Percentiles rank a stretch among this genome's conserved stretches.
These are phyloP conservation scores for Selenia dentaria DNA, from an alignment of 2,888 invertebrate species.

Conservation along the genomic window DNA sequence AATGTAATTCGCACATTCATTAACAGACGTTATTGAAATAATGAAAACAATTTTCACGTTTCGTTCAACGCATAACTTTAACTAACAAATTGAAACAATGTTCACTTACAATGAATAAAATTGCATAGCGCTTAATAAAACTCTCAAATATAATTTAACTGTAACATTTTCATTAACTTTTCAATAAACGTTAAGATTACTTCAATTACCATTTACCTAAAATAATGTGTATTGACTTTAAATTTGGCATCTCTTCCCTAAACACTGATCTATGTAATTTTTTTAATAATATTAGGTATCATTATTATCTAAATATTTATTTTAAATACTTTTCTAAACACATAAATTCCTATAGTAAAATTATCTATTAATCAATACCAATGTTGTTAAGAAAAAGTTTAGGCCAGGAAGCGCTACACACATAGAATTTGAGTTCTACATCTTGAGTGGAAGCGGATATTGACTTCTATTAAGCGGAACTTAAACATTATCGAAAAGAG, in stretches of 20 bases:
- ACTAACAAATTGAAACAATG: slow-evolving; percentile 83
- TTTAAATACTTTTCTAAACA: slow-evolving; percentile 85
- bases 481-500: slow-evolving; percentile 14
- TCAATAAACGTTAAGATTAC: slow-evolving; percentile 82
- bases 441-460: slow-evolving; percentile 53
- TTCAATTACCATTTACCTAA: slow-evolving; percentile 84
- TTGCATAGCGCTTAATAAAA: slow-evolving; percentile 83
- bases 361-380: slow-evolving; percentile 82
- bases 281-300: slow-evolving; percentile 68
- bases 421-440: slow-evolving; percentile 41
- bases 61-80: slow-evolving; percentile 80
- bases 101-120: slow-evolving; percentile 83
- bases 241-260: slow-evolving; percentile 87
- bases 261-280: slow-evolving; percentile 77
- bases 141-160: slow-evolving; percentile 85
- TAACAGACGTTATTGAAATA: slow-evolving; percentile 32
- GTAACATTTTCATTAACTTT: slow-evolving; percentile 82
- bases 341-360: slow-evolving; percentile 81
- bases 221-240: slow-evolving; percentile 87
- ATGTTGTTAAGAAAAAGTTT: slow-evolving; percentile 75
- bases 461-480: slow-evolving; percentile 13
- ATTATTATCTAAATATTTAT: slow-evolving; percentile 81
- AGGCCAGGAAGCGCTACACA: slow-evolving; percentile 81
- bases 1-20: slow-evolving; percentile 26
- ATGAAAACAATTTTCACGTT: slow-evolving; percentile 67